Evolutionary conservation across 2,113 vertebrate genomes (phyloP).

Genomic region (Chlamydotis undulata): DNA sequence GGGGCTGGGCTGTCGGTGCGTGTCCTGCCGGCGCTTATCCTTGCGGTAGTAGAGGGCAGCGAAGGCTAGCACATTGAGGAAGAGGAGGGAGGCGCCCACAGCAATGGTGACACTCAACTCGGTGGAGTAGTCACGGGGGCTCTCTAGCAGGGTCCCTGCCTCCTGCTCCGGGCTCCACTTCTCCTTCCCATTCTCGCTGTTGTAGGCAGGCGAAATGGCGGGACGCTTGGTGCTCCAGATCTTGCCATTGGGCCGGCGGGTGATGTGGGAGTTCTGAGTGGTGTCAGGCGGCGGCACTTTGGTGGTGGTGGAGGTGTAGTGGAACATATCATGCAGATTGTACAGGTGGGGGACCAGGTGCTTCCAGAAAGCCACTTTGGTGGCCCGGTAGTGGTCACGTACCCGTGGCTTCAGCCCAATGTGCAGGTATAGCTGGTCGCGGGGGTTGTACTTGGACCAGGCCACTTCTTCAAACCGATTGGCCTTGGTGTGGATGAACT

Average conservation of each 20-base stretch:
- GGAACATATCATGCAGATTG: constrained; percentile 98
- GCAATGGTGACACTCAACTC: constrained; percentile 98
- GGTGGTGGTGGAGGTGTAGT: constrained; percentile 98
- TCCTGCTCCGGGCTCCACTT: constrained; percentile 88
- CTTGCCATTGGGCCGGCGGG: constrained; percentile 90
- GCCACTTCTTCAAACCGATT: constrained; percentile 98
- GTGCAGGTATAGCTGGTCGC: constrained; percentile 97
- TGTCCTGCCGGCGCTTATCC: constrained; percentile 96
- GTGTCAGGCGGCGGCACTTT: constrained; percentile 92
- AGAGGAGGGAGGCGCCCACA: constrained; percentile 94
- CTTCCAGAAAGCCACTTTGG: constrained; percentile 99
- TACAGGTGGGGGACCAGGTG: constrained; percentile 97
- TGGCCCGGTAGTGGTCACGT: constrained; percentile 97
- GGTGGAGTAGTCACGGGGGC: constrained; percentile 95
- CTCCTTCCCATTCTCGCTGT: constrained; percentile 87
- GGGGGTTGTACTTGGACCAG: constrained; percentile 99
- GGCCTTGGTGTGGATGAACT: constrained; percentile 99
- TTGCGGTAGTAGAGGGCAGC: constrained; percentile 98
- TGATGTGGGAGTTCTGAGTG: constrained; percentile 93
- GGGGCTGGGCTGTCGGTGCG: constrained; percentile 89
- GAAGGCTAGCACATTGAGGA: constrained; percentile 96
- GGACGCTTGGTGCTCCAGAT: constrained; percentile 96
- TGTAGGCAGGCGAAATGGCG: constrained; percentile 92
- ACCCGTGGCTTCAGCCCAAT: constrained; percentile 97
- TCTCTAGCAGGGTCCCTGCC: constrained; percentile 89